Evolutionary conservation across 2,113 vertebrate species (phyloP).

Genomic region (Antigone vipio): DNA sequence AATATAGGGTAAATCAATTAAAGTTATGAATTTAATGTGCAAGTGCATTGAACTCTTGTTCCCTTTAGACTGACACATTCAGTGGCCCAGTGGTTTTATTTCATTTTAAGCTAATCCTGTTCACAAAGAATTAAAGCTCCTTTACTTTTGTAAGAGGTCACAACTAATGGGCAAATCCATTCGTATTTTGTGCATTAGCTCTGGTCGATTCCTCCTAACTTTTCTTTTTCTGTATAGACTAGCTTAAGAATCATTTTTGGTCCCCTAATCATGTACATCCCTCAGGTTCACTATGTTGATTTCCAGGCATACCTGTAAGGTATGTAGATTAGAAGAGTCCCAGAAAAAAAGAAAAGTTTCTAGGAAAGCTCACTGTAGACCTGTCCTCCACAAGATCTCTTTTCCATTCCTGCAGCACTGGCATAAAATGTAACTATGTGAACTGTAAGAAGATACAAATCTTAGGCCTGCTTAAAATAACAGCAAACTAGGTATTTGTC

Average conservation of each 20-base stretch:
- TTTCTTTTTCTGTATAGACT: not conserved
- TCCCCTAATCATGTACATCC: not conserved
- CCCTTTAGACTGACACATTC: not conserved
- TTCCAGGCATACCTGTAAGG: not conserved
- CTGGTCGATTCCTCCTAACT: not conserved
- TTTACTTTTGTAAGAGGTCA: not conserved
- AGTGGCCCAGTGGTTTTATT: not conserved
- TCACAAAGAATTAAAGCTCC: not conserved
- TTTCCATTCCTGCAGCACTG: not conserved
- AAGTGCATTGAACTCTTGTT: not conserved
- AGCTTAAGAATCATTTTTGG: not conserved
- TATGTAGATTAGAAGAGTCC: not conserved
- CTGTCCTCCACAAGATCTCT: not conserved
- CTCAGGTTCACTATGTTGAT: not conserved
- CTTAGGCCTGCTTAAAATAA: not conserved
- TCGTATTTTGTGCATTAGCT: not conserved
- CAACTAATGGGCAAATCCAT: not conserved
- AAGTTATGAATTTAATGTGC: not conserved
- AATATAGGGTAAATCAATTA: not conserved
- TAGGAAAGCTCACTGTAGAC: not conserved
- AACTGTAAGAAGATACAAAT: not conserved
- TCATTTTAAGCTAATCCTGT: not conserved
- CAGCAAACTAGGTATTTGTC: slow-evolving; percentile 15
- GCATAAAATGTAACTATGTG: not conserved
- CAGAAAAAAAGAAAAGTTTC: not conserved